Evolutionary conservation across 2,888 invertebrate genomes (phyloP).

Genomic region (Apodemia mormo): DNA sequence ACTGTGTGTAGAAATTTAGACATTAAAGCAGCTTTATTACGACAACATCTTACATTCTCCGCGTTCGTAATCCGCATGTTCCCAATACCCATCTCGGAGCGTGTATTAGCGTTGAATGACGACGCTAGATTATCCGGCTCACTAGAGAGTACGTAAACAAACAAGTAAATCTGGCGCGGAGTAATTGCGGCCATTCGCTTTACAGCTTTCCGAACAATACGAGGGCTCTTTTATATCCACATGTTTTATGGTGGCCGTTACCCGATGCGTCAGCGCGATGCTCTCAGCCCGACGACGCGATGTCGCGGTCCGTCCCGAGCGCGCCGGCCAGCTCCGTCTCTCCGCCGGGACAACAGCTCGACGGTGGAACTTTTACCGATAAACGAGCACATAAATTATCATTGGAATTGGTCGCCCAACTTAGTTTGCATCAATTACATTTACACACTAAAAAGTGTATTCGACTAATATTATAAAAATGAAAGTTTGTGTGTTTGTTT

Average conservation of each 20-base stretch:
- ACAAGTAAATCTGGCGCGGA: conserved; percentile 2
- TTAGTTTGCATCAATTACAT: neutral
- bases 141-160: neutral
- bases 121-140: neutral
- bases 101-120: neutral
- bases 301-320: neutral
- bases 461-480: neutral
- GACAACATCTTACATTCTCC: neutral
- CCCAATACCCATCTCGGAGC: neutral
- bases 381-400: neutral
- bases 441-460: neutral
- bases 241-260: conserved; percentile 1
- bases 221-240: neutral
- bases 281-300: neutral
- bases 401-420: neutral
- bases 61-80: neutral
- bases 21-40: neutral
- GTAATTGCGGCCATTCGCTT: conserved; percentile 11
- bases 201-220: neutral
- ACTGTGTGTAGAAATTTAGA: conserved; percentile 22
- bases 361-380: neutral
- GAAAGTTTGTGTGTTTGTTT: neutral
- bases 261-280: neutral
- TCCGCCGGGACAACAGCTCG: neutral
- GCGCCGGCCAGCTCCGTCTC: neutral